Base-by-base conservation (phyloP, 2,113 vertebrate genomes). In the Canis aureus region DNA sequence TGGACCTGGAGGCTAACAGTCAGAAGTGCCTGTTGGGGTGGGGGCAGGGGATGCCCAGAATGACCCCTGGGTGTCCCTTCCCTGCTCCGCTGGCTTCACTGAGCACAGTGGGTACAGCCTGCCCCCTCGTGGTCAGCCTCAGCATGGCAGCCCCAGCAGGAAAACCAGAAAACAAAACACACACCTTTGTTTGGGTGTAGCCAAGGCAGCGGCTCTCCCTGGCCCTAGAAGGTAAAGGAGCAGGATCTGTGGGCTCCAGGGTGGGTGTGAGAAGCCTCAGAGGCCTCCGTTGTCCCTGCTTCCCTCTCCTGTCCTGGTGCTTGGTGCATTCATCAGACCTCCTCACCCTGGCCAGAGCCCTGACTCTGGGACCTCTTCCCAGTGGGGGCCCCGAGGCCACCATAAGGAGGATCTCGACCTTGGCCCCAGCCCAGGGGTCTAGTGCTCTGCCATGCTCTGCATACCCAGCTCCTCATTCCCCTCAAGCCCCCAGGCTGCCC, bases 161-260 rank as follows among this genome's bases (percentile, higher is more conserved):
- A 80, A 93, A 93, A 55, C n/a, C 97, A 81, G 80, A 94, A 98
- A 98, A 97, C 97, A 98, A 97, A 97, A 98, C 95, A 97, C 91
- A 95, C 94, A 96, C 95, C 97, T 97, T 98, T 98, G 97, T 97
- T 97, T 95, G 74, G 32, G 10, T n/a, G 96, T 94, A 60, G 97
- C 90, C 94, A 90, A 94, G 95, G 93, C 55, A 95, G 94, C 60
- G 6, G 13, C 64, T 87, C 79, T 86, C 67, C 80, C 29, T 3
- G 12, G 49, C 29, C 27, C n/a, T 62, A 10, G 17, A 0, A n/a
- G 67, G 88, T 62, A 55, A 38, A 84, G 80, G 32, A 76, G 66
- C 81, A 22, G 59, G 83, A 27, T 13, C 8, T 1, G 10, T 27
- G 32, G 95, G 82, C 55, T 83, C 69, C 64, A 29, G 20, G 11